Evolutionary conservation across 2,797 vertebrate genomes (phyloP).

Genomic region (Hydrocynus forskahlii): DNA sequence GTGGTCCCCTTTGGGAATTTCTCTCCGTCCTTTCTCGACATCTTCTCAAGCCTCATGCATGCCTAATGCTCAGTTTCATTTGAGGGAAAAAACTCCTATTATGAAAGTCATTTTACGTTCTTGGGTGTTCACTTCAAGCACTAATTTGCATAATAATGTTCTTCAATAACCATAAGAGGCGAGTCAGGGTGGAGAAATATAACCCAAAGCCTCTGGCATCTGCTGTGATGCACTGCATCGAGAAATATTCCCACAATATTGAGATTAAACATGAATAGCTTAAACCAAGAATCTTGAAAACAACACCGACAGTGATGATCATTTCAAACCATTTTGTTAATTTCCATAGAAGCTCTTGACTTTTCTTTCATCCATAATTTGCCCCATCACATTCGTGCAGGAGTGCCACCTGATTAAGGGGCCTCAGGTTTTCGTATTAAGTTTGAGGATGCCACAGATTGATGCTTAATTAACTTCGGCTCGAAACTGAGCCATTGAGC

Average conservation of each 20-base stretch:
- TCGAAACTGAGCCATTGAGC: conserved; percentile 43
- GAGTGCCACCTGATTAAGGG: conserved; percentile 37
- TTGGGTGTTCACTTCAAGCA: neutral
- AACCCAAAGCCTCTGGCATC: neutral
- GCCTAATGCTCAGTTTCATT: neutral
- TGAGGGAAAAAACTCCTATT: neutral
- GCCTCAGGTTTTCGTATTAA: conserved; percentile 10
- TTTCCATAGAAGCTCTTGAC: neutral
- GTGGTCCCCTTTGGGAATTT: neutral
- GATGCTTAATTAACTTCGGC: conserved; percentile 51
- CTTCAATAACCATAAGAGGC: conserved; percentile 2
- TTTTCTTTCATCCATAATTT: neutral
- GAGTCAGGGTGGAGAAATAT: neutral
- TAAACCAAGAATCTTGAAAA: neutral
- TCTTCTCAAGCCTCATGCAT: conserved; percentile 1
- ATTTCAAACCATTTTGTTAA: neutral
- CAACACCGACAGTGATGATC: neutral
- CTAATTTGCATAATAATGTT: conserved; percentile 16
- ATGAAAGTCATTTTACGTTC: neutral
- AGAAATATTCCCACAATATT: neutral
- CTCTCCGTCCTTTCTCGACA: neutral
- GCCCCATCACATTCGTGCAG: neutral
- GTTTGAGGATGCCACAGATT: conserved; percentile 32
- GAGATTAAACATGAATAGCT: neutral
- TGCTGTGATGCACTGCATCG: neutral